phyloP scores from a whole-genome alignment of 2,888 invertebrate species.

The Morinoia aosen region DNA sequence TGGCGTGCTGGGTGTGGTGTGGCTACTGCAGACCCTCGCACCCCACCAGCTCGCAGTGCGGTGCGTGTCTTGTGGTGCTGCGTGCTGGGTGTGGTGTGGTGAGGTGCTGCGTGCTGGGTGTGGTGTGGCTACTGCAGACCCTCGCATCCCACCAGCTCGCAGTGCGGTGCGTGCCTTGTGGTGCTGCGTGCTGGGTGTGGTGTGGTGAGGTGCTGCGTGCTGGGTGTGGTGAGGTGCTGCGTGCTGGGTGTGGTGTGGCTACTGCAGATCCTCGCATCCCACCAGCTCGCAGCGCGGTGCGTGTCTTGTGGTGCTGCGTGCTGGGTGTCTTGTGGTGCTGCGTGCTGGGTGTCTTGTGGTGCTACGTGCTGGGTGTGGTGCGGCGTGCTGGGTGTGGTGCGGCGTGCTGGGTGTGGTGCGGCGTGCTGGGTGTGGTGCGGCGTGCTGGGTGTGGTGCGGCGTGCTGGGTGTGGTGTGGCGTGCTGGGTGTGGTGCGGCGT shows the following conservation, averaged over 20 bases:
- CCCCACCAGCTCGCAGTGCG: neutral
- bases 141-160: slow-evolving; percentile 23
- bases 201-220: neutral
- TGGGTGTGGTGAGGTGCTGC: neutral
- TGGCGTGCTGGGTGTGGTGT: neutral
- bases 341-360: too few species aligned
- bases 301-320: too few species aligned
- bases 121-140: slow-evolving; percentile 43
- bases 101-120: too few species aligned
- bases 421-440: neutral
- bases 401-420: neutral
- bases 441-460: neutral
- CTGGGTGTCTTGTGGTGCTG: too few species aligned
- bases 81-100: neutral
- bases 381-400: too few species aligned
- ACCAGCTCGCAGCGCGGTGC: slow-evolving; percentile 1
- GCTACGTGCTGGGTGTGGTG: neutral
- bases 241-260: neutral
- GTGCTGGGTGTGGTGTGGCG: neutral
- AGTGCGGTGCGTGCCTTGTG: slow-evolving; percentile 20
- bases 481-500: neutral
- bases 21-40: slow-evolving; percentile 50
- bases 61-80: neutral
- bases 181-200: neutral
- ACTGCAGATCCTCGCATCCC: neutral